Base-by-base conservation (phyloP, 35 echinoderm and acorn worm genomes). In the Patiria miniata region DNA sequence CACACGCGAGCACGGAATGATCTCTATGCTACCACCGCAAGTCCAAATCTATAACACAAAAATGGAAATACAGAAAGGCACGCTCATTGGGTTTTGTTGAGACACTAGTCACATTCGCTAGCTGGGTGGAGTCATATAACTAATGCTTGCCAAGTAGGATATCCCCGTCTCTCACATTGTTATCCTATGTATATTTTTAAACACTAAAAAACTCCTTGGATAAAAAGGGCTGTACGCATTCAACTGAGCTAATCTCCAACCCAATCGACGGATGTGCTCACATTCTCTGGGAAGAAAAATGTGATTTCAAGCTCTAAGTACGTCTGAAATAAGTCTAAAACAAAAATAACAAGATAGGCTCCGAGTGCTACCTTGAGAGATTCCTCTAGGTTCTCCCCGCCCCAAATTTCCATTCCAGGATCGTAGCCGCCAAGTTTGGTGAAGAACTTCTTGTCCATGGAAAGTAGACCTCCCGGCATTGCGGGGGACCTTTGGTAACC, bases 1-100 rank as follows among this genome's bases (percentile, higher is more conserved):
- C 39, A 95, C 93, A 18, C 90, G 90, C 21, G 93, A 95, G 51
- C 93, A 95, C 16, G 93, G 93, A 2, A 91, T 83, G 7, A 91
- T 68, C 26, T 95, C 93, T 38, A 95, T 89, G 9, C 80, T 84
- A 15, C 93, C 93, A 36, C 89, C 93, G 77, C 93, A 95, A 81
- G 88, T 88, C 93, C 93, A 95, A 19, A 95, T 68, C 93, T 95
- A 19, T 37, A 90, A 51, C 9, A 39, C 28, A 17, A 39, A 88
- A 39, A 77, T 8, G 22, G 39, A 23, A 53, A 79, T 0, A 79
- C 10, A 36, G 42, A 47, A 47, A 12, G 34, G 39, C 34, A 8
- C n/a, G n/a, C n/a, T 18, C 34, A 77, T 29, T 77, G 15, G 16
- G 32, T 77, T 14, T 10, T 57, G 54, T 57, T 57, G 54, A 57